Base-by-base conservation (phyloP, 2,888 invertebrate genomes). In the Chironomus riparius region DNA sequence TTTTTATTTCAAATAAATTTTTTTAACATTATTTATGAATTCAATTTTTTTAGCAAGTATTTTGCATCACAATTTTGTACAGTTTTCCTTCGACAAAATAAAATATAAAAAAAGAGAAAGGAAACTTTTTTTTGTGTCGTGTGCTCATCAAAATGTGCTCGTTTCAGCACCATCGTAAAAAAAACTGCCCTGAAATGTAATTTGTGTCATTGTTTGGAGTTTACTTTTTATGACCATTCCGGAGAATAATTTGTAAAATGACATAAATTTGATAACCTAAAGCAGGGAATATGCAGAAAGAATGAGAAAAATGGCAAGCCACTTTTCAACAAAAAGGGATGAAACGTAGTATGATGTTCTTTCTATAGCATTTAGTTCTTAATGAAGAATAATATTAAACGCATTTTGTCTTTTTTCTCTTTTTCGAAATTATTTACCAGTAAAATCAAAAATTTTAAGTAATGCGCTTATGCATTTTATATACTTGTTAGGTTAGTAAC, bases 241-340 rank as follows among this genome's bases (percentile, higher is more conserved):
- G 15, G 68, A 38, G 12, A 22, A 65, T 65, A 65, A 65, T 65
- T 65, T 65, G 65, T 65, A 65, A 65, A 65, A 15, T 48, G 47
- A 70, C 70, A 48, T 70, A 70, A 70, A 70, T 70, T 70, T 70
- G 70, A 70, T 47, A 47, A 47, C 70, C 70, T 47, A 65, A 65
- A 70, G 65, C 22, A 24, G 47, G 10, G 38, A 38, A 38, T 7
- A 56, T 56, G 56, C 38, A 38, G 7, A 65, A 65, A 18, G 68
- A 68, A 28, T 68, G 38, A 10, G 38, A 38, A 38, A 38, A 38
- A 38, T 38, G 38, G 10, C 7, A 38, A 38, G 38, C 10, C 7
- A 38, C 38, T 38, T 38, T 38, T 38, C 10, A 38, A 10, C 38
- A 38, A 38, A 38, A 38, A 38, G 38, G 38, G 38, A 38, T 10